Evolutionary conservation across 1,140 invertebrate genomes (phyloP), one percentile per base, ranked within the genome.

Genomic region (Wiebesia pumilae): DNA sequence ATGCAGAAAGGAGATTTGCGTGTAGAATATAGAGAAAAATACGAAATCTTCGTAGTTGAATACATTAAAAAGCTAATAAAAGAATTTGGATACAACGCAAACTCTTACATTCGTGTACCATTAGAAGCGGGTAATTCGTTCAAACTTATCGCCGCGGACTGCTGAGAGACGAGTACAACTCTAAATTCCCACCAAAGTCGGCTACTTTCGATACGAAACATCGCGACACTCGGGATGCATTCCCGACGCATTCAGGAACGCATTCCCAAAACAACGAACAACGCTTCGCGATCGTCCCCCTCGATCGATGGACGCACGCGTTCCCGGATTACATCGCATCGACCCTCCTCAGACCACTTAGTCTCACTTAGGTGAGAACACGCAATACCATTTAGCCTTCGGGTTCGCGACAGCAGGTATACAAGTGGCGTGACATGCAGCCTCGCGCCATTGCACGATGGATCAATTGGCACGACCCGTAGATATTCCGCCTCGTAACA

Each of bases 281-380:
- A 47, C 43, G 43, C 43, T 4, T 6, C 19, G 19, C 3, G 19
- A 27, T 62, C 58, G 58, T 3, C 12, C 12, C 30, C 33, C 3
- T 1, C 0, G 9, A 3, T 2, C 14, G 4, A 19, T 35, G 78
- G 16, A 24, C 51, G 14, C 21, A 33, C 21, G 54, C 33, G 30
- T 35, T 62, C 62, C n/a, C n/a, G n/a, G n/a, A n/a, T 21, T 27
- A 10, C 77, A 4, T 65, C 35, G 38, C 80, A 69, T 82, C n/a
- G 80, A 69, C 71, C 65, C 62, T 82, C 65, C 62, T 40, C 79
- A 40, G 30, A 21, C 54, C 43, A 65, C 79, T 81, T 65, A 81
- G 78, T 58, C 47, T 35, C 79, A 62, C 62, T 69, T 47, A 47
- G 80, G 12, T 27, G 58, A 38, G 62, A 24, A 62, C 58, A 69